These are phyloP conservation scores for Dendroctonus valens DNA, from an alignment of 1,140 invertebrate species.

Conservation along the genomic window DNA sequence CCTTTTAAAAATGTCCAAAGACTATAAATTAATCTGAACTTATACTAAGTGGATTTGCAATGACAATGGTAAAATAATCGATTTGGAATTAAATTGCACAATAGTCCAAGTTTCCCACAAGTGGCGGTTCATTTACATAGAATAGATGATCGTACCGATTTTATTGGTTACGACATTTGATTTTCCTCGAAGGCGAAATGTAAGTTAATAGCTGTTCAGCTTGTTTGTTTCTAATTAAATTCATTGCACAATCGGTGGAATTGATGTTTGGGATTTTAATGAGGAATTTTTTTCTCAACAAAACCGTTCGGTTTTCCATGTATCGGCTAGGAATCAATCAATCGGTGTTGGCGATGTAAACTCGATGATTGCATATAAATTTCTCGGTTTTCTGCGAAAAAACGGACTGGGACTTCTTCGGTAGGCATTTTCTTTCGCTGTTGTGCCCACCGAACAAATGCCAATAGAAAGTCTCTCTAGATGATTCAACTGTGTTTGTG, in stretches of 20 bases:
- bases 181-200: conserved; percentile 15
- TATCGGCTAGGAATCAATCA: too few relatives aligned
- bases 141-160: conserved; percentile 17
- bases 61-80: conserved; percentile 2
- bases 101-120: conserved; percentile 14
- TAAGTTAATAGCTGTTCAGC: conserved; percentile 14
- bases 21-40: not conserved
- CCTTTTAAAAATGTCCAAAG: too few relatives aligned
- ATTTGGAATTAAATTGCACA: conserved; percentile 11
- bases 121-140: conserved; percentile 14
- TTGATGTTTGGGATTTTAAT: conserved; percentile 14
- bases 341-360: too few relatives aligned
- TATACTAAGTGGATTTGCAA: not conserved
- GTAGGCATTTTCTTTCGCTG: too few relatives aligned
- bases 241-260: conserved; percentile 13
- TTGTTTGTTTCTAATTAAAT: conserved; percentile 24
- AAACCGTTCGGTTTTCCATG: not conserved
- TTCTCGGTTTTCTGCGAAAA: too few relatives aligned
- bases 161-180: conserved; percentile 15
- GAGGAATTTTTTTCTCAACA: conserved; percentile 3
- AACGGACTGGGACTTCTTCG: too few relatives aligned
- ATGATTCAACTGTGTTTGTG: too few relatives aligned
- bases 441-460: too few relatives aligned
- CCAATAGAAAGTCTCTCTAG: too few relatives aligned
- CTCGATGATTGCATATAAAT: too few relatives aligned